Evolutionary conservation across 2,113 vertebrate species (phyloP).

Genomic region (Vidua macroura): DNA sequence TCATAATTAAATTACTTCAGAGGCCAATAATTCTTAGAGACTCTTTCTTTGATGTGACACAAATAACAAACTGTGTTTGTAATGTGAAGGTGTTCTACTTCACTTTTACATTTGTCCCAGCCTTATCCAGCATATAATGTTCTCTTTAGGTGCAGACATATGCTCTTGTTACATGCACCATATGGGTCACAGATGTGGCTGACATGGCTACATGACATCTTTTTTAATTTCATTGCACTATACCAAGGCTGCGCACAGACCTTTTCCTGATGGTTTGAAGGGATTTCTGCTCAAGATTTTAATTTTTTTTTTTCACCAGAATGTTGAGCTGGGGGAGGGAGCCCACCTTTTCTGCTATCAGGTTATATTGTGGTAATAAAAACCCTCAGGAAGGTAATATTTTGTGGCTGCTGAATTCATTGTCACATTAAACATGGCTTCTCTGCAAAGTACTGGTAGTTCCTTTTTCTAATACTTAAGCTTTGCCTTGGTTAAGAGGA

Average conservation of each 20-base stretch:
- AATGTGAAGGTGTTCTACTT: constrained; percentile 62
- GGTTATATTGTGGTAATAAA: neutral
- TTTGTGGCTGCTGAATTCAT: constrained; percentile 2
- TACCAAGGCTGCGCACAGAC: constrained; percentile 6
- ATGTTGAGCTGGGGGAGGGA: neutral
- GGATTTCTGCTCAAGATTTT: constrained; percentile 19
- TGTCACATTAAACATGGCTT: constrained; percentile 7
- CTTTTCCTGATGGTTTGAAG: constrained; percentile 28
- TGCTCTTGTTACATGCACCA: constrained; percentile 73
- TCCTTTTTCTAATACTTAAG: neutral
- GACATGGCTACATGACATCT: constrained; percentile 63
- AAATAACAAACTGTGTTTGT: constrained; percentile 75
- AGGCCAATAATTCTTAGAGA: constrained; percentile 71
- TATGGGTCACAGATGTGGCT: constrained; percentile 78
- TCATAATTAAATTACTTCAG: constrained; percentile 80
- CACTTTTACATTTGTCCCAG: constrained; percentile 62
- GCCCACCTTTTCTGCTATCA: neutral
- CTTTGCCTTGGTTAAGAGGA: neutral
- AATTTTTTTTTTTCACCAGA: neutral
- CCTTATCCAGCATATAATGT: constrained; percentile 62
- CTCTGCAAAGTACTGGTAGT: neutral
- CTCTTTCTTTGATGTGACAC: constrained; percentile 77
- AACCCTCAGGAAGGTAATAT: neutral
- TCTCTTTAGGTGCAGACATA: constrained; percentile 65
- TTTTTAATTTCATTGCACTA: constrained; percentile 65